Base-by-base conservation (phyloP, 2,113 vertebrate species). In the Chaetodon auriga region DNA sequence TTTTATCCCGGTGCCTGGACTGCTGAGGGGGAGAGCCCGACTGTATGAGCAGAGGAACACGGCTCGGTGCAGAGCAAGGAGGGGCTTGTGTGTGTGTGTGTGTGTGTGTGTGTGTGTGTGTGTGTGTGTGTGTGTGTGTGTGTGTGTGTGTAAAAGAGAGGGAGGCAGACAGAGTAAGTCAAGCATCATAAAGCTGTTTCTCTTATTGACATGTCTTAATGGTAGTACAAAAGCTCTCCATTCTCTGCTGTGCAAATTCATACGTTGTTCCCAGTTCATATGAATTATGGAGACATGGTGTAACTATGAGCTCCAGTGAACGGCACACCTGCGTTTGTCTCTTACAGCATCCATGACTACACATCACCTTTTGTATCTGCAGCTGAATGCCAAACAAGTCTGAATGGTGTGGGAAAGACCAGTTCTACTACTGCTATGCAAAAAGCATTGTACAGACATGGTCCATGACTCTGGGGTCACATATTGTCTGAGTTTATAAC, bases 81-180 rank as follows among this genome's bases (percentile, higher is more conserved):
- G 80, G 81, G 6, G 85, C 69, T 25, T 75, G 11, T 61, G 58
- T 61, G 54, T 75, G n/a, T 46, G 55, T 51, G 63, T 60, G 75
- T 68, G 74, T 36, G 75, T 55, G 71, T 57, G 77, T 48, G 76
- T 19, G 62, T 74, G 11, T 61, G 58, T 61, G 54, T 75, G n/a
- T 46, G 55, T 51, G 63, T 60, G 75, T 68, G 74, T 36, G 75
- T 55, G 71, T 57, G 77, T 48, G 76, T 19, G 62, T 74, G 51
- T 80, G 68, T 41, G 78, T 35, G 51, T 78, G 70, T 43, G 80
- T 73, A 25, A 8, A 7, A 10, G 4, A 9, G 7, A 18, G 15
- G 18, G 35, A 21, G 61, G 2, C 5, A 43, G 61, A 45, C 36
- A 16, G 13, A 25, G 36, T 21, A 11, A 30, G n/a, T 70, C 23